Evolutionary conservation across 2,888 invertebrate species (phyloP), one percentile per base, ranked within the genome.

Genomic region (Microdon myrmicae): DNA sequence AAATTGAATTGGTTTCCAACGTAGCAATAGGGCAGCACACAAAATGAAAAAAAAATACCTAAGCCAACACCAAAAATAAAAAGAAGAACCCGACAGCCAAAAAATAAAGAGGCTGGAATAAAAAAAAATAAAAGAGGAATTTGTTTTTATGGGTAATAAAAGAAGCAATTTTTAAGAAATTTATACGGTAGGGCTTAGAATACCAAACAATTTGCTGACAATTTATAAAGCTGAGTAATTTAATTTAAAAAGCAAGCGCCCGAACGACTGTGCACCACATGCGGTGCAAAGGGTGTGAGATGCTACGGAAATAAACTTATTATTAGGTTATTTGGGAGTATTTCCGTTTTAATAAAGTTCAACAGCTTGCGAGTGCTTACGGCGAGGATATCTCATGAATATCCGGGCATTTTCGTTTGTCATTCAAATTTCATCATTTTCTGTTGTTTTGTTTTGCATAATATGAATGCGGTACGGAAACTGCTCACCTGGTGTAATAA

Each of bases 1-100:
- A 66, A 66, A 66, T 66, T 66, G 66, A 66, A 66, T 59, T 53
- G 59, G 53, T 48, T 32, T 54, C 44, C 38, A 28, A 16, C 5
- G 6, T 5, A 22, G 6, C 6, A 22, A 5, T 5, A 22, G 6
- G 22, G 8, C 22, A 8, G 8, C 22, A 8, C 5, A 5, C 5
- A 8, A 5, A 22, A 22, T 8, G 22, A 22, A 5, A 22, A 5
- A 22, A 22, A 5, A 8, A 22, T 8, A 8, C 5, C 22, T 5
- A 22, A 5, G 22, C 5, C 22, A 8, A 28, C 54, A 44, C 48
- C 39, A 48, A 47, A 45, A 45, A 44, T 32, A 26, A 20, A 28
- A 34, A 22, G 41, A 44, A 9, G 13, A 17, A 22, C 22, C 6
- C 5, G 6, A 6, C 22, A 22, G 6, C 8, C 22, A 22, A 6